phyloP scores from a whole-genome alignment of 2,797 vertebrate species.

The Podarcis lilfordi region DNA sequence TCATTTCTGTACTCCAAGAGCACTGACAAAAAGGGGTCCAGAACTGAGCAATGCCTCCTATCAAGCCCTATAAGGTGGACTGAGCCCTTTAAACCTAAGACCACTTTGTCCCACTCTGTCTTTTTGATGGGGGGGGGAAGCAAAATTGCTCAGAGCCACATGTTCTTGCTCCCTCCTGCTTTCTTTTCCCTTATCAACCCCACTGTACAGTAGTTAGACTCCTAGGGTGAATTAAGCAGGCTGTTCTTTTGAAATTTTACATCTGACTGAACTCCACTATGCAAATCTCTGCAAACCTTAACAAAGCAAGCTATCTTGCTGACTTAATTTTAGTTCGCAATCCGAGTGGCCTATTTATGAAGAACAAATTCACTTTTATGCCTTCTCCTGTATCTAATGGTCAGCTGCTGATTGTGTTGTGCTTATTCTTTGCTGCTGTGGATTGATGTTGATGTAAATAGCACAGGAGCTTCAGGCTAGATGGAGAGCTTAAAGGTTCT shows the following conservation, averaged over 20 bases:
- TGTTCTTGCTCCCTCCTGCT: not conserved
- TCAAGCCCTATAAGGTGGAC: not conserved
- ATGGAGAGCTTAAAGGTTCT: not conserved
- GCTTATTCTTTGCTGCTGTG: not conserved
- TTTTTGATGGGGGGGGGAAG: not conserved
- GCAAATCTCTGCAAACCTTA: conserved; percentile 10
- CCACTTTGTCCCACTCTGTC: conserved; percentile 1
- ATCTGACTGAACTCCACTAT: not conserved
- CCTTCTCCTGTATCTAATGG: not conserved
- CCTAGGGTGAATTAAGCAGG: conserved; percentile 17
- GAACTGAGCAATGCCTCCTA: not conserved
- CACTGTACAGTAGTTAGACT: conserved; percentile 21
- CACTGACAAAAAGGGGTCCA: not conserved
- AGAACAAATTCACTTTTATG: conserved; percentile 4
- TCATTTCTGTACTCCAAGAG: not conserved
- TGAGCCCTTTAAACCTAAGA: not conserved
- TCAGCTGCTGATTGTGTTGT: conserved; percentile 3
- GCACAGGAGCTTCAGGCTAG: not conserved
- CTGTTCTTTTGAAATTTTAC: not conserved
- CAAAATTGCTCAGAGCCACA: conserved; percentile 33
- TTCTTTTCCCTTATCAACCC: not conserved
- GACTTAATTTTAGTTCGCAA: conserved; percentile 21
- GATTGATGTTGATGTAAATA: not conserved
- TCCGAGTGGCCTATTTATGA: not conserved
- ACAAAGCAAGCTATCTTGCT: not conserved